phyloP scores from a whole-genome alignment of 2,888 invertebrate species.

The Argyresthia goedartella region DNA sequence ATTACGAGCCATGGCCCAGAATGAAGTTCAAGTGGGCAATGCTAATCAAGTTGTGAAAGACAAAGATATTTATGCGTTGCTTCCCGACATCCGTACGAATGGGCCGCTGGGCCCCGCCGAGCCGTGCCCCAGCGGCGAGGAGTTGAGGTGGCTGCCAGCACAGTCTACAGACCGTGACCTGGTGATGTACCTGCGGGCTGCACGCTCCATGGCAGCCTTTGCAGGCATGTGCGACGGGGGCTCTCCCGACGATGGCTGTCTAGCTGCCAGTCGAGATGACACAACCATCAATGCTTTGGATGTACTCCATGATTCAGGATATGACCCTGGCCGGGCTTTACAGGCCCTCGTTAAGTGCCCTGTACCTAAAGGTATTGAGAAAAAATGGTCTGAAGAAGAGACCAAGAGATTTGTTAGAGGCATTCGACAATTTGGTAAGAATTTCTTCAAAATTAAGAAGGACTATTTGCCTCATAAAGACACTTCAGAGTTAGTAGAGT shows the following conservation, averaged over 20 bases:
- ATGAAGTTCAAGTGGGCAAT: conserved; percentile 66
- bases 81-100: conserved; percentile 68
- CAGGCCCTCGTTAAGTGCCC: conserved; percentile 98
- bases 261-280: conserved; percentile 96
- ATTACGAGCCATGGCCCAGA: conserved; percentile 61
- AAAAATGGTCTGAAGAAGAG: conserved; percentile 99
- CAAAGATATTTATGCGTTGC: conserved; percentile 65
- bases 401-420: conserved; percentile 99
- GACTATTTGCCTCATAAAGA: conserved; percentile 97
- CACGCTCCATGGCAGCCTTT: conserved; percentile 98
- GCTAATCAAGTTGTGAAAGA: conserved; percentile 65
- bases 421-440: conserved; percentile 97
- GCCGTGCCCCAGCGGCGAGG: conserved; percentile 78
- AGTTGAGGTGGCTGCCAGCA: conserved; percentile 94
- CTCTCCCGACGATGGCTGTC: conserved; percentile 96
- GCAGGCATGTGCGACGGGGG: conserved; percentile 99
- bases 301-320: conserved; percentile 95
- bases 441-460: conserved; percentile 97
- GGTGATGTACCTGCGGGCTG: conserved; percentile 97
- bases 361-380: conserved; percentile 96
- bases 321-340: conserved; percentile 96
- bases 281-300: conserved; percentile 98
- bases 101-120: conserved; percentile 60
- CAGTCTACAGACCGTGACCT: conserved; percentile 94
- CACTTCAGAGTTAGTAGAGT: conserved; percentile 97